A percentile compares a stretch with the other conserved stretches of the same genome.
phyloP scores from a whole-genome alignment of 2,888 invertebrate genomes.

The Andrena chrysosceles region DNA sequence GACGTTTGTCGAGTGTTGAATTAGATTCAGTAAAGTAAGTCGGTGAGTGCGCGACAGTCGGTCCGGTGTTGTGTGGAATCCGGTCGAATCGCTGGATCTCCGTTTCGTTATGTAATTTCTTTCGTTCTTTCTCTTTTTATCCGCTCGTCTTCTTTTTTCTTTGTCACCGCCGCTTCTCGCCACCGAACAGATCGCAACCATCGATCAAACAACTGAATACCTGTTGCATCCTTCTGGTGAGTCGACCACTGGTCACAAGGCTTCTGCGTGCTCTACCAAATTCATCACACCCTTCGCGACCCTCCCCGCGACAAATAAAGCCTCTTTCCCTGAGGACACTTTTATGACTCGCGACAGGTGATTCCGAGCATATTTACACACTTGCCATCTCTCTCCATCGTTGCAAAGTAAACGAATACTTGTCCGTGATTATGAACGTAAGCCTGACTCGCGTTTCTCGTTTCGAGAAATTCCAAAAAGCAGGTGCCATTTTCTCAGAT shows the following conservation, averaged over 20 bases:
- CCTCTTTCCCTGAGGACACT: no score
- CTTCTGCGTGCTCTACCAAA: not conserved
- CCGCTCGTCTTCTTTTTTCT: not conserved
- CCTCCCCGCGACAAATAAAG: not conserved
- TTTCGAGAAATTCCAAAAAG: no score
- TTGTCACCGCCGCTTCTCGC: not conserved
- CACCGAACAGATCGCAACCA: not conserved
- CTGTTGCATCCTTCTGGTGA: conserved; percentile 42
- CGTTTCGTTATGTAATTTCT: conserved; percentile 58
- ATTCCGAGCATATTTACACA: no score
- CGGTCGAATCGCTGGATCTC: conserved; percentile 58
- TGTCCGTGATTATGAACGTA: no score
- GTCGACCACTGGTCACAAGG: conserved; percentile 16
- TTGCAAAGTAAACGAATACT: no score
- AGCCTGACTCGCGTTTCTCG: no score
- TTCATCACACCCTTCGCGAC: not conserved
- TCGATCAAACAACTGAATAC: not conserved
- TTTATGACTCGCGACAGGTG: no score
- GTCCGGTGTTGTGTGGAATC: conserved; percentile 61
- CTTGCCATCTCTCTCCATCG: no score
- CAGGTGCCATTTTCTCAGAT: no score
- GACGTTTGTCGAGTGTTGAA: conserved; percentile 65
- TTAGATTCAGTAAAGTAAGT: conserved; percentile 67
- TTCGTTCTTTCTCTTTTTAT: no score
- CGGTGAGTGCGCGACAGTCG: conserved; percentile 60